Conservation (phyloP, 2,797 vertebrate species). For the Lerista edwardsae region DNA sequence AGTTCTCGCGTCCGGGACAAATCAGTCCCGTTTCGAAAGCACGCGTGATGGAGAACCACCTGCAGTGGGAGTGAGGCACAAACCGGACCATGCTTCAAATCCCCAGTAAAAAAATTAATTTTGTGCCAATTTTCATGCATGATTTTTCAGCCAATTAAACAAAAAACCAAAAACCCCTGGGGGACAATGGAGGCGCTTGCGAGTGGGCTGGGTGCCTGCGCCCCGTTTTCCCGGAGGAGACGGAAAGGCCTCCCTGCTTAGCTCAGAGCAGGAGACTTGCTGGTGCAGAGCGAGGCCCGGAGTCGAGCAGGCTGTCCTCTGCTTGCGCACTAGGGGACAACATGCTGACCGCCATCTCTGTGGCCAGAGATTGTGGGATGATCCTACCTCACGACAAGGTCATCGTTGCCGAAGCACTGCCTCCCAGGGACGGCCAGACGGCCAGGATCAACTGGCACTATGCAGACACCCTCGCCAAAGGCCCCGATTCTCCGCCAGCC, state of each 20-base stretch:
- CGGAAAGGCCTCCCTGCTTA: neutral
- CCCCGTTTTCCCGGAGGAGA: neutral
- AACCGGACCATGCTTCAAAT: neutral
- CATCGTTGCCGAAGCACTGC: conserved; percentile 94
- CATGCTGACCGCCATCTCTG: conserved; percentile 97
- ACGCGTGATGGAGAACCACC: too few relatives aligned
- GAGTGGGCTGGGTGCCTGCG: neutral
- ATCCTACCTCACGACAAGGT: conserved; percentile 93
- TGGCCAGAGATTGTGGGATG: conserved; percentile 98
- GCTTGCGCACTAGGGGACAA: conserved; percentile 88
- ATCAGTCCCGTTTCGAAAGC: neutral
- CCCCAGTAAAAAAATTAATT: too few relatives aligned
- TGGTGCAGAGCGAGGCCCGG: fast-evolving
- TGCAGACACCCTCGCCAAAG: conserved; percentile 85
- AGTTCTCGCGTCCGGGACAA: too few relatives aligned
- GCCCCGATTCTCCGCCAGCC: conserved; percentile 75
- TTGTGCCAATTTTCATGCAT: too few relatives aligned
- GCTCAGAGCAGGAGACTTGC: neutral
- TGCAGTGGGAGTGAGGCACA: neutral
- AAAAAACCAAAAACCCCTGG: too few relatives aligned
- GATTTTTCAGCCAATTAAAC: too few relatives aligned
- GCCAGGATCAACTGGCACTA: conserved; percentile 97
- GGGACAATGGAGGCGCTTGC: neutral
- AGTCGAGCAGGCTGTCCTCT: neutral
- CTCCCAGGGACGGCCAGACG: conserved; percentile 90